Base-by-base conservation (phyloP, 2,888 invertebrate species). In the Neelides folsomi region DNA sequence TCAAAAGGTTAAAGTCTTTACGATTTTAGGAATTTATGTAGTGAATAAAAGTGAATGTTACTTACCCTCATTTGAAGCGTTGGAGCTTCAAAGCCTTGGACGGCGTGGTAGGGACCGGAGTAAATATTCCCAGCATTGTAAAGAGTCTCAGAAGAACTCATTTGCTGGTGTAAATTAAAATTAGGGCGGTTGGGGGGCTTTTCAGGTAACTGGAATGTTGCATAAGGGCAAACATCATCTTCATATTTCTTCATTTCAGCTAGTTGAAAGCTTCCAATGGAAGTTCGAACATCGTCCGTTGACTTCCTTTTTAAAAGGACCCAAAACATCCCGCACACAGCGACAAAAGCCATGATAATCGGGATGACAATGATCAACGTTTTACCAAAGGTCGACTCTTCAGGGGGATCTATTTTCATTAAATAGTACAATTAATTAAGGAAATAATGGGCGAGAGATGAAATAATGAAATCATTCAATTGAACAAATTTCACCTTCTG, bases 171-270 rank as follows among this genome's bases (percentile, higher is more conserved):
- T 20, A 19, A 19, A 37, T 15, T 18, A 41, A 64, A 48, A 40
- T 62, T 45, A 7, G 64, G 64, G 19, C 64, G 53, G 35, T 55
- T 52, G 36, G 64, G 69, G 35, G 66, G 60, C 47, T 83, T 82
- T 67, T 88, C 87, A 54, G 86, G 84, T 65, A 90, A 75, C 69
- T 89, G 89, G 72, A 89, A 90, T 45, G 89, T 90, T 51, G 89
- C 89, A 72, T 90, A 89, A 1, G 89, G 89, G 69, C 89, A 89
- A 66, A 89, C 88, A 69, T 90, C 89, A 73, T 89, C 89, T 68
- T 88, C 86, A 73, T 89, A 89, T 70, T 89, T 89, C 78, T 58
- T 27, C 15, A 27, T 27, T 7, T 27, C 27, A 7, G 27, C 27
- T 3, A 27, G 27, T 27, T 27, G 27, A 7, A 27, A 27, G 27